Evolutionary conservation across 2,797 vertebrate species (phyloP).

Genomic region (Podargus strigoides): DNA sequence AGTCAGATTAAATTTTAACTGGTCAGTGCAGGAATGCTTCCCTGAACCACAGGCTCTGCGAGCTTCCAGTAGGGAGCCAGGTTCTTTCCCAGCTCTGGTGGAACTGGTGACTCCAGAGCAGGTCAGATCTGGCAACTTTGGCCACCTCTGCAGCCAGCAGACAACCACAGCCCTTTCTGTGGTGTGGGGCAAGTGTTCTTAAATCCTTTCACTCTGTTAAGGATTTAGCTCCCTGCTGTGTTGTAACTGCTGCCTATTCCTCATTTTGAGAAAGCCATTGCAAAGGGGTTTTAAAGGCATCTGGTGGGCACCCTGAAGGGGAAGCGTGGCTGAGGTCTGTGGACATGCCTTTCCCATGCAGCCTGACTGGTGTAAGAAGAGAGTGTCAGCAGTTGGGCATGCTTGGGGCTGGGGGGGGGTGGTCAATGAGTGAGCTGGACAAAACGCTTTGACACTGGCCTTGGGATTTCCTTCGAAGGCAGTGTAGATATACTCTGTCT

Average conservation of each 20-base stretch:
- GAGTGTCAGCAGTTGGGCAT: not conserved
- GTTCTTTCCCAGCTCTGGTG: not conserved
- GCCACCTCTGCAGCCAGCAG: not conserved
- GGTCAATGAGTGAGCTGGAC: not conserved
- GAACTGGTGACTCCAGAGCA: not conserved
- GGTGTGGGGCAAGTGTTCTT: not conserved
- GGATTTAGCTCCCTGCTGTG: not conserved
- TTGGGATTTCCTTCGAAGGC: not conserved
- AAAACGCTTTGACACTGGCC: not conserved
- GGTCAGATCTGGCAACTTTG: not conserved
- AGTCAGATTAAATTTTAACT: not conserved
- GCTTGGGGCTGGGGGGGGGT: not conserved
- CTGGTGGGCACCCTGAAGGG: not conserved
- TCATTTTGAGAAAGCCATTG: not conserved
- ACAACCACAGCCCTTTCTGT: not conserved
- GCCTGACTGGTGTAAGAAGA: not conserved
- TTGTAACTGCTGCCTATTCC: not conserved
- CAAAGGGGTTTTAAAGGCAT: not conserved
- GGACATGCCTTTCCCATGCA: not conserved
- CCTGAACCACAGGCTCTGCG: not conserved
- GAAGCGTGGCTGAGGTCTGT: not conserved
- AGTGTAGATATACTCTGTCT: not conserved
- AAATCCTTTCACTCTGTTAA: not conserved
- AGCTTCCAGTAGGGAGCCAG: accelerated
- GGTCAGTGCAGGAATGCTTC: not conserved